Evolutionary conservation across 2,113 vertebrate genomes (phyloP).

Genomic region (Phoxinus phoxinus): DNA sequence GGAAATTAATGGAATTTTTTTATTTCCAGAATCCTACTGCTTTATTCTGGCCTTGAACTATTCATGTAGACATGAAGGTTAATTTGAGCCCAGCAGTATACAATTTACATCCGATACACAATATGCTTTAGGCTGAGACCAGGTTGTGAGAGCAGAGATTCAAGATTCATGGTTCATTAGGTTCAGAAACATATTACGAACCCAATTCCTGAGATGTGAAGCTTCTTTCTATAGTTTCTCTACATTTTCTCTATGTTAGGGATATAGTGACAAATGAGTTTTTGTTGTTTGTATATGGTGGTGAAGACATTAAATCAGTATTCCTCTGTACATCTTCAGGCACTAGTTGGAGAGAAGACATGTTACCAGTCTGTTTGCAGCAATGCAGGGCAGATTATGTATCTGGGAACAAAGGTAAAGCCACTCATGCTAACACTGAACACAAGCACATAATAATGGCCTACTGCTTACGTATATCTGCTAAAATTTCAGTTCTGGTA

Average conservation of each 20-base stretch:
- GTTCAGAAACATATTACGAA: not conserved
- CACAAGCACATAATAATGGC: not conserved
- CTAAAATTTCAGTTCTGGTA: not conserved
- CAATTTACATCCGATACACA: not conserved
- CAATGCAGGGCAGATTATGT: conserved; percentile 91
- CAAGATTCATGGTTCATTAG: not conserved
- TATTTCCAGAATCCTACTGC: no score
- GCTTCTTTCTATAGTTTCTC: not conserved
- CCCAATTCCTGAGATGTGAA: not conserved
- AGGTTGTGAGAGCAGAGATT: not conserved
- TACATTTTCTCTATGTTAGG: not conserved
- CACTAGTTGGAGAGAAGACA: conserved; percentile 94
- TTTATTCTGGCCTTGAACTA: not conserved
- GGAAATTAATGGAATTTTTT: not conserved
- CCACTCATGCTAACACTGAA: not conserved
- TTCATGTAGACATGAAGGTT: not conserved
- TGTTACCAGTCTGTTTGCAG: conserved; percentile 96
- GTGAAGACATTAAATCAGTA: not conserved
- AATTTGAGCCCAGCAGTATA: not conserved
- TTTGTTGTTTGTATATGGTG: not conserved
- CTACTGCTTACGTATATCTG: not conserved
- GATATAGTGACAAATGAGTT: not conserved
- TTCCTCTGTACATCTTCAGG: conserved; percentile 74
- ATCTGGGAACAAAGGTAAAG: conserved; percentile 94
- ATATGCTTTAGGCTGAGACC: not conserved